Evolutionary conservation across 92 coral and sea anemone species (phyloP).

Genomic region (Zoanthus solanderi): DNA sequence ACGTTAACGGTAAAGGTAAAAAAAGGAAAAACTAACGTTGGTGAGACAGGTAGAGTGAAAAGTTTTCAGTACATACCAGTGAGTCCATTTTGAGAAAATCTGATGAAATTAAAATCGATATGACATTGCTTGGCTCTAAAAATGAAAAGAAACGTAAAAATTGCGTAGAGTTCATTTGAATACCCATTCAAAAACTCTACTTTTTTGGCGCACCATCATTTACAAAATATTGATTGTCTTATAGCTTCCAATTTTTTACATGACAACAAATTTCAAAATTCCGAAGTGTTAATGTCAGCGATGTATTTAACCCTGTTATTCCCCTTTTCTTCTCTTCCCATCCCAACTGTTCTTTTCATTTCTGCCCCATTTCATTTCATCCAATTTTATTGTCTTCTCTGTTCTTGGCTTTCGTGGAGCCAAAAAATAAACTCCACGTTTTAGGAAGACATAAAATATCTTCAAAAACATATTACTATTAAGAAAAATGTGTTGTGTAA

Average conservation of each 20-base stretch:
- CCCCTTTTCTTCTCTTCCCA: neutral
- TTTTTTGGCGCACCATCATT: too few relatives aligned
- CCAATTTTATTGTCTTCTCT: neutral
- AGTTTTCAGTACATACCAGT: slow-evolving; percentile 67
- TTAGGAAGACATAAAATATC: too few relatives aligned
- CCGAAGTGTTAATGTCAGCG: too few relatives aligned
- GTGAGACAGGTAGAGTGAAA: neutral
- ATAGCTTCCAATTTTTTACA: too few relatives aligned
- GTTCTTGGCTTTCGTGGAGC: neutral
- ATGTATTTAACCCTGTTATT: too few relatives aligned
- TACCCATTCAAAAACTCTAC: too few relatives aligned
- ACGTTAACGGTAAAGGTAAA: neutral
- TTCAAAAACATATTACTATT: too few relatives aligned
- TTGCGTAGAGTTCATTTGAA: too few relatives aligned
- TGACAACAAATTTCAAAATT: too few relatives aligned
- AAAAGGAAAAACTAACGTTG: neutral
- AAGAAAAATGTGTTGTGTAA: too few relatives aligned
- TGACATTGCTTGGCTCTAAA: slow-evolving; percentile 92
- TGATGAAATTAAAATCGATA: slow-evolving; percentile 97
- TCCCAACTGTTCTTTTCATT: neutral
- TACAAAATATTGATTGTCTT: too few relatives aligned
- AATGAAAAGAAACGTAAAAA: neutral
- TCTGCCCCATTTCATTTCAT: neutral
- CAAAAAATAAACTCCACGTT: too few relatives aligned
- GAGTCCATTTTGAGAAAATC: slow-evolving; percentile 98